A percentile compares a stretch with the other conserved stretches of the same genome.
Evolutionary conservation across 2,888 invertebrate species (phyloP).

Genomic region (Clunio marinus): DNA sequence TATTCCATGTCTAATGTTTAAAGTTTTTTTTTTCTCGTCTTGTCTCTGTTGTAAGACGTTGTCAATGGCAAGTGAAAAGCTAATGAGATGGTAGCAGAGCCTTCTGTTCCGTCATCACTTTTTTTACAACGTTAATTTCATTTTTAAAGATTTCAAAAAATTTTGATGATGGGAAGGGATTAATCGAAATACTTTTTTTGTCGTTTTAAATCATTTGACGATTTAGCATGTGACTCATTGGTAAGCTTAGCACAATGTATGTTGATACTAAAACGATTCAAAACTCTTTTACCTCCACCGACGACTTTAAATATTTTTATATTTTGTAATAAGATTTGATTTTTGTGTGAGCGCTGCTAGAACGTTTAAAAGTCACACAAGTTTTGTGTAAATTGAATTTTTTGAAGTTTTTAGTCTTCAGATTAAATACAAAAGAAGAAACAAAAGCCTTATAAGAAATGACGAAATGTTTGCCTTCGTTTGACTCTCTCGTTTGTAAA

Average conservation of each 20-base stretch:
- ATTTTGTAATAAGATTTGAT: neutral
- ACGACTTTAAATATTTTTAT: constrained; percentile 10
- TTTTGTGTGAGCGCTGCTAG: neutral
- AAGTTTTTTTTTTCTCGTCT: too few species aligned
- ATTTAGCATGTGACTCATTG: too few species aligned
- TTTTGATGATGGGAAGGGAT: constrained; percentile 8
- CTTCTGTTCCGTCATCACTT: neutral
- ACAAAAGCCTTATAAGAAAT: neutral
- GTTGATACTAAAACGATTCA: too few species aligned
- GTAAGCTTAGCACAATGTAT: too few species aligned
- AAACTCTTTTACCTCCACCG: too few species aligned
- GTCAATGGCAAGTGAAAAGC: constrained; percentile 1
- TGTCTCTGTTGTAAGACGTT: too few species aligned
- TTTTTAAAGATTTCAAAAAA: constrained; percentile 7
- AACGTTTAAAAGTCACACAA: too few species aligned
- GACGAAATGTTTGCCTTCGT: neutral
- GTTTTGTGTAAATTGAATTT: neutral
- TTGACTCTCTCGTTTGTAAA: neutral
- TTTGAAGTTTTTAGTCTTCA: too few species aligned
- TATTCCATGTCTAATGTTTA: constrained; percentile 26
- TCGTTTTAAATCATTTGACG: neutral
- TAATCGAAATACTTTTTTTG: constrained; percentile 15
- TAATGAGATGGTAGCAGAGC: neutral
- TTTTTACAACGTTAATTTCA: neutral
- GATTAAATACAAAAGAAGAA: too few species aligned